Base-by-base conservation (phyloP, 2,797 vertebrate genomes). In the Prunella strophiata region DNA sequence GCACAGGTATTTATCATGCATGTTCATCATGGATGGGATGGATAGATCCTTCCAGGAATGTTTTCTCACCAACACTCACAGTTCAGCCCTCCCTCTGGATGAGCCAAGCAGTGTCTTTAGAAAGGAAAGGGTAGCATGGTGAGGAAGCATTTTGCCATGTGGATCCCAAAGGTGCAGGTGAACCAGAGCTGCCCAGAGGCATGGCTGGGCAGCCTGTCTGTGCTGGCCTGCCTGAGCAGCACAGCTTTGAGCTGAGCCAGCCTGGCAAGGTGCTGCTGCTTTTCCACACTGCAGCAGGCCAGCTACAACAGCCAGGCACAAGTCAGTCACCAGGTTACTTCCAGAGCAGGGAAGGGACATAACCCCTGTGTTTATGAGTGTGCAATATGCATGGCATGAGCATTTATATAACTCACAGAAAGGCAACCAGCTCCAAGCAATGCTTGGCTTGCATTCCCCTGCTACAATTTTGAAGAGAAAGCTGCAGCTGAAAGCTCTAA, bases 221-320 rank as follows among this genome's bases (percentile, higher is more conserved):
- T 27, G 16, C 67, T 52, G 47, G 51, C 14, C 38, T 78, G 55
- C 43, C 72, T 25, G 40, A 47, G 29, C 45, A 57, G 2, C 63
- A 55, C 2, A 2, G 12, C 21, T 9, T 43, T 0, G 0, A 52
- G 23, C 67, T 51, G 21, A n/a, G 16, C 47, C 23, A 16, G 34
- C 32, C 57, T 48, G 27, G 38, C 16, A 59, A 65, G 42, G 22
- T 13, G 38, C 80, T 79, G 38, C 42, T 75, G 57, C 38, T 72
- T 57, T 11, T 6, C 42, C 51, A 21, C 32, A 0, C 3, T 26
- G 63, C 0, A 52, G 42, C 47, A n/a, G n/a, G 36, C 32, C 34
- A 34, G 27, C 61, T 48, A 18, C 65, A 52, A 13, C 45, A 72
- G 25, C 27, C 38, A 30, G 59, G 36, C 63, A 70, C 7, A 2